Base-by-base conservation (phyloP, 2,888 invertebrate species). In the Drosophila bunnanda region DNA sequence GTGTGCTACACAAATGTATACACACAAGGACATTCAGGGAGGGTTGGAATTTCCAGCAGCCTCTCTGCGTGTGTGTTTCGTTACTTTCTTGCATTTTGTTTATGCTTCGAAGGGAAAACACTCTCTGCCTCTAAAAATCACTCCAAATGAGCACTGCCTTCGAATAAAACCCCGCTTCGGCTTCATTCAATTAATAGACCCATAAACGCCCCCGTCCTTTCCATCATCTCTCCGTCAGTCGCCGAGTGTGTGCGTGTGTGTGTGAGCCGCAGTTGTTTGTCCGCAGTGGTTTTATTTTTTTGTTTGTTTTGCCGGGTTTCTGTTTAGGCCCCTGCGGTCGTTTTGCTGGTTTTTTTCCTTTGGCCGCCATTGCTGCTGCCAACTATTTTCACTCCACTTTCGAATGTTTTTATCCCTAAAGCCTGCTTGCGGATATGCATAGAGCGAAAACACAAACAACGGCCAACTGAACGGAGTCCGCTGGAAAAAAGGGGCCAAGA, bases 371-470 rank as follows among this genome's bases (percentile, higher is more conserved):
- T 56, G 46, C 48, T 57, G 64, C 65, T 82, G 68, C 66, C 73
- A 80, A 81, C 81, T 82, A 85, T 86, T 88, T 85, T 88, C 77
- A 82, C 75, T 82, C 77, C 82, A 79, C 82, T 82, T 82, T 88
- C 72, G 75, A 76, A 81, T 79, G 82, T 82, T 86, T 85, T 88
- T 86, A 86, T 86, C 82, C 88, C 79, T 77, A 86, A 86, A 86
- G 88, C 82, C 82, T 71, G 85, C 88, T 87, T 82, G 88, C 85
- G 88, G 85, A 82, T 83, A 86, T 84, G 79, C 85, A 77, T 55
- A 78, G 64, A 73, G 67, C 46, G 60, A 73, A 54, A 53, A 72
- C 59, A 62, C 79, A 77, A 77, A 77, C 71, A 74, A 58, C 67
- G 48, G 54, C 70, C 74, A 67, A 70, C 34, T 34, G 30, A 46